phyloP scores from a whole-genome alignment of 2,797 vertebrate genomes.

The Meda fulgida region DNA sequence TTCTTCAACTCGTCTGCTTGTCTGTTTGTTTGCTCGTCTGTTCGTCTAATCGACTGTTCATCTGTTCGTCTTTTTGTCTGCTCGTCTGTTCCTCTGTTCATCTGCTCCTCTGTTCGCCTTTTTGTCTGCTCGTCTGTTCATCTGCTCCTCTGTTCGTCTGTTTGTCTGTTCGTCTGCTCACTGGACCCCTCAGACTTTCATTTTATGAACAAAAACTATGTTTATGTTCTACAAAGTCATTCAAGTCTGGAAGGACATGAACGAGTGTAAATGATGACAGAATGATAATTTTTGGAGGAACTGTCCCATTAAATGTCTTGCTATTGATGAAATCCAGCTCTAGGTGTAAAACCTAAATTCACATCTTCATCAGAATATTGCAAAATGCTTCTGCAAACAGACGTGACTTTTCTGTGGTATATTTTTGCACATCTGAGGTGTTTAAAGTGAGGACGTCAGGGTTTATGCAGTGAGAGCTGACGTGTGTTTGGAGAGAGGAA shows the following conservation, averaged over 20 bases:
- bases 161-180: accelerated
- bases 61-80: too few relatives aligned
- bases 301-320: neutral
- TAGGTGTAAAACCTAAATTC: conserved; percentile 26
- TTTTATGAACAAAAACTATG: neutral
- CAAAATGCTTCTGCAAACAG: conserved; percentile 70
- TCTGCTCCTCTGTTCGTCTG: accelerated
- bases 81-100: accelerated
- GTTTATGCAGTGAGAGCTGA: conserved; percentile 55
- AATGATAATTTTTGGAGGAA: neutral
- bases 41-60: accelerated
- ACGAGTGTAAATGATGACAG: neutral
- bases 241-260: neutral
- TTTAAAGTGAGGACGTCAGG: conserved; percentile 68
- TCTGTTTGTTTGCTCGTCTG: accelerated
- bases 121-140: accelerated
- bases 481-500: conserved; percentile 49
- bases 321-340: conserved; percentile 17
- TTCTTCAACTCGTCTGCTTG: too few relatives aligned
- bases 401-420: conserved; percentile 62
- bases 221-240: neutral
- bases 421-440: conserved; percentile 56
- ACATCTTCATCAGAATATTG: conserved; percentile 77
- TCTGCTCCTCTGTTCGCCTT: accelerated
- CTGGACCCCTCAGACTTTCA: neutral